Conservation (phyloP, 2,888 invertebrate genomes). For the Lochmaea capreae region DNA sequence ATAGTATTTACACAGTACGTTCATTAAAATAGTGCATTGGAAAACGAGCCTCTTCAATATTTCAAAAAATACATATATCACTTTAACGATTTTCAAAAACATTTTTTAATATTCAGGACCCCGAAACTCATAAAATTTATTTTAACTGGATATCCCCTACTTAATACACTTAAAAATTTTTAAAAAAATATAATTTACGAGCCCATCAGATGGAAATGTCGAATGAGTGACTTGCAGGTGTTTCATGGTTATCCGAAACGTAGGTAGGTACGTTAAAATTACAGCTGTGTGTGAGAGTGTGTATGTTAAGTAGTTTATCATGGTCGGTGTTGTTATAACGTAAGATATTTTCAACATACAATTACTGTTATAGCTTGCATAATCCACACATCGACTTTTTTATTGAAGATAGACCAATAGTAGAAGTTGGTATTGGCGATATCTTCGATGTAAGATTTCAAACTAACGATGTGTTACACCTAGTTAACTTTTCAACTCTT, state of each 20-base stretch:
- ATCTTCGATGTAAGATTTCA: too few species aligned
- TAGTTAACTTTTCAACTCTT: too few species aligned
- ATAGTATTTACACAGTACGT: too few species aligned
- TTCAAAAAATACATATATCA: too few species aligned
- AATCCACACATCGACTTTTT: neutral
- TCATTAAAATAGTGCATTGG: too few species aligned
- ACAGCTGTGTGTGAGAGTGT: constrained; percentile 1
- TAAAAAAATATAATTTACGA: constrained; percentile 12
- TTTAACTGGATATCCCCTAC: neutral
- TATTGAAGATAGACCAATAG: neutral
- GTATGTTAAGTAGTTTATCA: neutral
- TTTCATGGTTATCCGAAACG: neutral
- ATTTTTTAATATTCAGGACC: too few species aligned
- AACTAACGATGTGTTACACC: too few species aligned
- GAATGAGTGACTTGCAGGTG: neutral
- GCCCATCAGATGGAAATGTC: neutral
- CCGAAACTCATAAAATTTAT: neutral
- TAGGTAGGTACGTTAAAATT: neutral
- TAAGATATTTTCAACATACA: neutral
- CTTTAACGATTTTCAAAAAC: too few species aligned
- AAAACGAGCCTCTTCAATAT: too few species aligned
- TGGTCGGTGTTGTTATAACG: neutral
- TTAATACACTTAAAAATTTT: neutral
- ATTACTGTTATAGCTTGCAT: neutral
- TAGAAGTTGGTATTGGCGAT: too few species aligned